Evolutionary conservation across 2,113 vertebrate genomes (phyloP), one percentile per base, ranked within the genome.

Genomic region (Coturnix japonica): DNA sequence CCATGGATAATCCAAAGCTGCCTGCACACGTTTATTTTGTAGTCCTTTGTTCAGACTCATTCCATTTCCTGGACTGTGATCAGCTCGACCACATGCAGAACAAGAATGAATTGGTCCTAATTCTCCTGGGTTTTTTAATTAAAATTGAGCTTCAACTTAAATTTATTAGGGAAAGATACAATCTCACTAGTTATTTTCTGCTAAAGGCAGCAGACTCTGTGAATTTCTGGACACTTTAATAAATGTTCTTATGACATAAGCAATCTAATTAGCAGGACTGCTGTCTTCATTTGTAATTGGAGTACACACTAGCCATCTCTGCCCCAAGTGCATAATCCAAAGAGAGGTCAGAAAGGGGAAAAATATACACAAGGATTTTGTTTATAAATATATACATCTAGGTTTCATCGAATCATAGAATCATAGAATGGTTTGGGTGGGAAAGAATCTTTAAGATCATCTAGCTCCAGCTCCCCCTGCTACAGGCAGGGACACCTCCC

Each of bases 81-180:
- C 92, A 88, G 65, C 74, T 95, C 69, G 89, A 80, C 85, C 78
- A 69, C 88, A 95, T 63, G 78, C 64, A 94, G 95, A 95, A 77
- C 54, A 89, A 78, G 77, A 95, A 96, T 93, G 64, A 92, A 86
- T 80, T 89, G 33, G 31, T 64, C 18, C 18, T 64, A 79, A 93
- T 96, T 95, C 74, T 92, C 84, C 66, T 77, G 85, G 37, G 69
- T 84, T 94, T 94, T 85, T 65, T 89, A 88, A 95, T 94, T 84
- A 83, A 85, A 96, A 92, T 90, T 64, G 87, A 92, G 28, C 11
- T 71, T 43, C 85, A 92, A 88, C 80, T 91, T 86, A 96, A 95
- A 93, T 73, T 60, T 94, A 71, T 90, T 90, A 91, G 31, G 30
- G 39, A 73, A 85, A 80, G 43, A 88, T 71, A 94, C 74, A 88